These are phyloP conservation scores for Diorhabda elongata DNA, from an alignment of 1,140 invertebrate genomes.

Conservation along the genomic window DNA sequence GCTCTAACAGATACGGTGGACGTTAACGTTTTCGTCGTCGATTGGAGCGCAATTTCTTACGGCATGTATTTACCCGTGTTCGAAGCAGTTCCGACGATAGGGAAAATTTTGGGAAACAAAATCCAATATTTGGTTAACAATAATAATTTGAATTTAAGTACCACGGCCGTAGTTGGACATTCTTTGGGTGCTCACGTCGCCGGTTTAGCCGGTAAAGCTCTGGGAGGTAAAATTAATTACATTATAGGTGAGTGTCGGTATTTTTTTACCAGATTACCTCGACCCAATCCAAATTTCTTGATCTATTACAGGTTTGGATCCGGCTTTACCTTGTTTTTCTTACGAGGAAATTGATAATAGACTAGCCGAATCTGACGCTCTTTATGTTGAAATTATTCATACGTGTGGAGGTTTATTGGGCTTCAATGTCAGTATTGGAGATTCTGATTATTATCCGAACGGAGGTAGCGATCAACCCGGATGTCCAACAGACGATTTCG, in stretches of 20 bases:
- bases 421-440: slow-evolving; percentile 57
- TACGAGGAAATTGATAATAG: slow-evolving; percentile 49
- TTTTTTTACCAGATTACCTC: not conserved
- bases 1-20: not conserved
- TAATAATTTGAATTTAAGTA: not conserved
- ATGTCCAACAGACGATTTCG: slow-evolving; percentile 51
- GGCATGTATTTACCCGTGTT: not conserved
- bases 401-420: slow-evolving; percentile 58
- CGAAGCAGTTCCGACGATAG: not conserved
- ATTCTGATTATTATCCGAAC: slow-evolving; percentile 71
- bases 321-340: slow-evolving; percentile 54
- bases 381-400: slow-evolving; percentile 63
- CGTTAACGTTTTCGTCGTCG: slow-evolving; percentile 3
- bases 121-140: slow-evolving; percentile 3
- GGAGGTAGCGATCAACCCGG: slow-evolving; percentile 64
- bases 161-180: not conserved
- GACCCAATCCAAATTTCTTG: not conserved
- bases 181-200: slow-evolving; percentile 7
- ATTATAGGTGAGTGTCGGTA: slow-evolving; percentile 5
- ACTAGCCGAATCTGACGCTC: slow-evolving; percentile 59
- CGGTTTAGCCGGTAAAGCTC: not conserved
- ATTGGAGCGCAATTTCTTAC: not conserved
- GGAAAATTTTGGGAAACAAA: not conserved
- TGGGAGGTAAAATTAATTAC: not conserved
- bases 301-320: slow-evolving; percentile 48